These are phyloP conservation scores for Oophaga pumilio DNA, from an alignment of 2,113 vertebrate species.

Conservation along the genomic window DNA sequence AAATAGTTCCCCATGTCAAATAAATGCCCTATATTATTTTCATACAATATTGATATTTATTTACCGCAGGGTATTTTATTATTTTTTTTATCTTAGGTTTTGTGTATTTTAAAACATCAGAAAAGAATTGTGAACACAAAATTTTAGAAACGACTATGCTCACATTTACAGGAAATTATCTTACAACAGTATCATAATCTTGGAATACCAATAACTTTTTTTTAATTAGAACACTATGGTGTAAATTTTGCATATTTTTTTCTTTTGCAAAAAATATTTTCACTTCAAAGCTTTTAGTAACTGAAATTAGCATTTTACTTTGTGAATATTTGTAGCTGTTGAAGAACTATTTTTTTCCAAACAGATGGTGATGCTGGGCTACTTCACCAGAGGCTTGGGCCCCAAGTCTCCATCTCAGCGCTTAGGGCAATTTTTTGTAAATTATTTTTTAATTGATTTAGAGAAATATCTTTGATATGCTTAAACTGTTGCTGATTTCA, in stretches of 20 bases:
- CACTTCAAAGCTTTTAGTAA: background rate
- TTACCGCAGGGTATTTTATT: too few species aligned
- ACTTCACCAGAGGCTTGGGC: background rate
- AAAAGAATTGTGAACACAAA: too few species aligned
- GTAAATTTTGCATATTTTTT: background rate
- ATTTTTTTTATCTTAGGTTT: too few species aligned
- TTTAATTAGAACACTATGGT: background rate
- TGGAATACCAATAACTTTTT: background rate
- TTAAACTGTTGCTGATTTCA: conserved; percentile 10
- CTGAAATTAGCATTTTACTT: conserved; percentile 19
- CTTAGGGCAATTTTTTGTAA: background rate
- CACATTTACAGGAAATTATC: background rate
- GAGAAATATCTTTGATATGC: background rate
- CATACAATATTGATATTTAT: too few species aligned
- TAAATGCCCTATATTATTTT: too few species aligned
- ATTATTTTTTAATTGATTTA: conserved; percentile 34
- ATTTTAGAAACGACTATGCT: background rate
- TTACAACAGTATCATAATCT: background rate
- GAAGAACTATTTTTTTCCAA: conserved; percentile 19
- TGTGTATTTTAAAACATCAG: too few species aligned
- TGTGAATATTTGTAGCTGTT: background rate
- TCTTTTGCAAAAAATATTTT: background rate
- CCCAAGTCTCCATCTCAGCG: background rate
- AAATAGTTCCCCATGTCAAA: too few species aligned
- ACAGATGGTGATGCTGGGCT: conserved; percentile 24